phyloP scores from a whole-genome alignment of 1,140 invertebrate genomes.

The Drosophila novamexicana region DNA sequence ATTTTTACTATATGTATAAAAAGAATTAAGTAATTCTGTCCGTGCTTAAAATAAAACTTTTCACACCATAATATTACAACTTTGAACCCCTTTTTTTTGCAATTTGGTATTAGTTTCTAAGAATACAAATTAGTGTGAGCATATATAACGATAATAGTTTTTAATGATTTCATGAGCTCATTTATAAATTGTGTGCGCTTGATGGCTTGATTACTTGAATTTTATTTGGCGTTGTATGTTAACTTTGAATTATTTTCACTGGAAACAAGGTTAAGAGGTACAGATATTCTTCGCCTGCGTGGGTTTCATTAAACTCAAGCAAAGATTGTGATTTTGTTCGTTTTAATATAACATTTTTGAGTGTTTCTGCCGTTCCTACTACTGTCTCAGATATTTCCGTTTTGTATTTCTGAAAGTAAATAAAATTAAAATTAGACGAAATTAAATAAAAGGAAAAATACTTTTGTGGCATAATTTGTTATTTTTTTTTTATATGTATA shows the following conservation, averaged over 20 bases:
- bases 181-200: constrained; percentile 69
- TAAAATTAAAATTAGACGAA: not conserved
- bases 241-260: constrained; percentile 81
- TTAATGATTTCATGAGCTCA: constrained; percentile 53
- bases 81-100: constrained; percentile 58
- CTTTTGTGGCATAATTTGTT: not conserved
- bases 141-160: constrained; percentile 52
- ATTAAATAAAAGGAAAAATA: not conserved
- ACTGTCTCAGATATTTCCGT: constrained; percentile 56
- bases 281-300: constrained; percentile 67
- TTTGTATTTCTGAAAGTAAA: constrained; percentile 67
- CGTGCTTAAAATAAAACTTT: constrained; percentile 68
- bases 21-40: constrained; percentile 79
- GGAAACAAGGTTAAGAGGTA: constrained; percentile 81
- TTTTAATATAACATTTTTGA: constrained; percentile 68
- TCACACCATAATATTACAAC: constrained; percentile 68
- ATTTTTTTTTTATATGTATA: not conserved
- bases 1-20: constrained; percentile 57
- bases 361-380: constrained; percentile 52
- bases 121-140: constrained; percentile 72
- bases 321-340: constrained; percentile 62
- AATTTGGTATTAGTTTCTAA: constrained; percentile 80
- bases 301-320: constrained; percentile 63
- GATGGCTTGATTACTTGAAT: constrained; percentile 50
- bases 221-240: constrained; percentile 82